A percentile compares a stretch with the other conserved stretches of the same genome.
Evolutionary conservation across 2,797 vertebrate species (phyloP).

Genomic region (Halcyon badia): DNA sequence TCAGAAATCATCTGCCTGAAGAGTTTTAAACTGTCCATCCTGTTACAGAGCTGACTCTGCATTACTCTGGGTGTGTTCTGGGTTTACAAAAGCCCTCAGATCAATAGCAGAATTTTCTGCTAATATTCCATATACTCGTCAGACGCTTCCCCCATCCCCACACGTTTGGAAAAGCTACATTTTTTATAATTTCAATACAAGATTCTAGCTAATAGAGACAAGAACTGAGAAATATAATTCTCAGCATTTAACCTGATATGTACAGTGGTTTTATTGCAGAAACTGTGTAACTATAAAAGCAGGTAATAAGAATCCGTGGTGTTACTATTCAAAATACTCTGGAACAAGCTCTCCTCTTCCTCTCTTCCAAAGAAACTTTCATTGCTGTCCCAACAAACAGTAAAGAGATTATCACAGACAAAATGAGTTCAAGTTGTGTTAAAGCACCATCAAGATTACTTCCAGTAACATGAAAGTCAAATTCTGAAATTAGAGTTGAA

Average conservation of each 20-base stretch:
- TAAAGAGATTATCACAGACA: background rate
- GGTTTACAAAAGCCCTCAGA: background rate
- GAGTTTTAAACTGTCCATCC: conserved; percentile 12
- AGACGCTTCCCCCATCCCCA: background rate
- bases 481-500: background rate
- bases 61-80: background rate
- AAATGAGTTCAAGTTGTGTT: background rate
- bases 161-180: accelerated
- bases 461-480: background rate
- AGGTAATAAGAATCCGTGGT: background rate
- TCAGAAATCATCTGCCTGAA: conserved; percentile 31
- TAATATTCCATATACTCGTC: background rate
- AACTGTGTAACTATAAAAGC: background rate
- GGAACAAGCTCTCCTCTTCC: background rate
- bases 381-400: background rate
- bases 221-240: background rate
- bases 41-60: background rate
- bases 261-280: background rate
- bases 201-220: background rate
- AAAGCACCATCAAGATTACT: background rate
- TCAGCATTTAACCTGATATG: background rate
- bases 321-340: background rate
- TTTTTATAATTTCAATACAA: background rate
- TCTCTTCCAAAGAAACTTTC: background rate
- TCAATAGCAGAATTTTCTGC: background rate